Evolutionary conservation across 2,888 invertebrate species (phyloP), one percentile per base, ranked within the genome.

Genomic region (Prosapia bicincta): DNA sequence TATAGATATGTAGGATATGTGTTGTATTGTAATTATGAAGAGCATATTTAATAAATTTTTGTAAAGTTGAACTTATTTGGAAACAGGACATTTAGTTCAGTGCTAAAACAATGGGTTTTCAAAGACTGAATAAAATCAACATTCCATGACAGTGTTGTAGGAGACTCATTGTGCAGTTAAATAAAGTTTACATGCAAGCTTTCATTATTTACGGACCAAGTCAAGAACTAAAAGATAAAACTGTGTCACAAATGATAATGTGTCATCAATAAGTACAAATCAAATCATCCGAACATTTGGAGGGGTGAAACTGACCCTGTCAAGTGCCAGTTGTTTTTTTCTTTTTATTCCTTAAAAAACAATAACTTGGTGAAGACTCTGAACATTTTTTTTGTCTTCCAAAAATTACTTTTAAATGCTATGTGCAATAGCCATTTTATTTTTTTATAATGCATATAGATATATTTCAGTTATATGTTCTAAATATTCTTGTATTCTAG

Each of bases 261-360:
- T 69, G 72, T 69, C 43, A 70, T 70, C 43, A 43, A 15, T 25
- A 70, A 76, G 76, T 68, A 76, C 72, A 76, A 74, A 74, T 74
- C 74, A 76, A 76, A 76, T 74, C 28, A 54, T 65, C 72, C 43
- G 74, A 71, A 74, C 76, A 70, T 43, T 76, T 68, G 24, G 71
- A 68, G 69, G 74, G 76, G 69, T 69, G 24, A 69, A 69, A 73
- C 76, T 73, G 76, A 76, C 72, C 76, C 76, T 76, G 65, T n/a
- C 71, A 76, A 76, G 76, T 76, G 76, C 76, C 76, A 76, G 76
- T 76, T 68, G 73, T 74, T 28, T 71, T 69, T 72, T 76, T n/a
- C n/a, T 73, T 74, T 76, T 72, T 68, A 72, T 76, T 76, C 72
- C 74, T 71, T 67, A 30, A 66, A 68, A 76, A 66, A 70, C 30